Base-by-base conservation (phyloP, 2,797 vertebrate genomes). In the Myotis daubentonii region DNA sequence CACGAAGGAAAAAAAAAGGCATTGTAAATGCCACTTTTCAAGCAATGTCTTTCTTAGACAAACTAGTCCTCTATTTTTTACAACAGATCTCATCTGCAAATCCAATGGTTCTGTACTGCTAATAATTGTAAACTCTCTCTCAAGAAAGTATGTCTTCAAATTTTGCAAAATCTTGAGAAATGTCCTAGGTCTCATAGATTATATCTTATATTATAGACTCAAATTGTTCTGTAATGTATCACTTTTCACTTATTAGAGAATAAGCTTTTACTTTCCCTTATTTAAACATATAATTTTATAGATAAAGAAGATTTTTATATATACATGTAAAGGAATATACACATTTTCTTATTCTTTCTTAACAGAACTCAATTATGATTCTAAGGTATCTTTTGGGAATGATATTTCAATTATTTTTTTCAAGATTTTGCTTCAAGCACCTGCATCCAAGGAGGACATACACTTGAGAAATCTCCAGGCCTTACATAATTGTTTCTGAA, bases 401-500 rank as follows among this genome's bases (percentile, higher is more conserved):
- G 91, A 10, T n/a, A 19, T 86, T 85, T n/a, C 60, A 85, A 76
- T 91, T 84, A 82, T 92, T 94, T 83, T 87, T 91, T 94, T 93
- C 28, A 81, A 93, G 53, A 90, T 91, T 96, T 96, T 89, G 20
- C 38, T 94, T 91, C 19, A 80, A 87, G 72, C 62, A 95, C 72
- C 86, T 96, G 76, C 20, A 74, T 79, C 65, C 75, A 92, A 92
- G 36, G 33, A 96, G 66, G 44, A 68, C 25, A 88, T 20, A 41
- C 28, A 65, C 28, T 72, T 80, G 72, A 93, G 87, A 95, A 95
- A 80, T 78, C 87, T 89, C 47, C 5, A 38, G 81, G 66, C 6
- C 66, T 95, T 75, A 74, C 38, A 90, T 96, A 95, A 97, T 85
- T 93, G 68, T 92, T 80, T 86, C 89, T 80, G 89, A 95, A 85